A percentile compares a stretch with the other conserved stretches of the same genome.
phyloP scores from a whole-genome alignment of 2,888 invertebrate species.

The Acronicta psi region DNA sequence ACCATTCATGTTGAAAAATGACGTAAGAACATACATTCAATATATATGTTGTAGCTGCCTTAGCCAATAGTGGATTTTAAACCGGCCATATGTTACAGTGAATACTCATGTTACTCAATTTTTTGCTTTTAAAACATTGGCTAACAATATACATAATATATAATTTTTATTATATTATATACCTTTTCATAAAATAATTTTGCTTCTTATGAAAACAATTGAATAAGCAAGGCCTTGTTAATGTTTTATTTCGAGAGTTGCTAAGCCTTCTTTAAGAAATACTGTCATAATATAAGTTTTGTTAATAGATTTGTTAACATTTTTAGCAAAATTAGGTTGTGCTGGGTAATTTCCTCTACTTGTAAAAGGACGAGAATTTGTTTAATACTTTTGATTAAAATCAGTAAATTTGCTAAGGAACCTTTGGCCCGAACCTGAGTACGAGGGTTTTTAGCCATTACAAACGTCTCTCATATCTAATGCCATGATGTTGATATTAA shows the following conservation, averaged over 20 bases:
- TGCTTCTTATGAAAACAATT: slow-evolving; percentile 9
- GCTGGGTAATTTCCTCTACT: not conserved
- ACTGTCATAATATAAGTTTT: slow-evolving; percentile 10
- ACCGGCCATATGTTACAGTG: slow-evolving; percentile 1
- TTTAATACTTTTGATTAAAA: not conserved
- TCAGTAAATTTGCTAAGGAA: slow-evolving; percentile 17
- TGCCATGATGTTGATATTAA: slow-evolving; percentile 57
- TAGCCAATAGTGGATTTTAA: slow-evolving; percentile 14
- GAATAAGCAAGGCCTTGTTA: slow-evolving; percentile 23
- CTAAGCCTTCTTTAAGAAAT: slow-evolving; percentile 32
- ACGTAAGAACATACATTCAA: slow-evolving; percentile 13
- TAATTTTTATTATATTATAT: not conserved
- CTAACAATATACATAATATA: too few species aligned
- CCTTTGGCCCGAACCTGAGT: slow-evolving; percentile 20
- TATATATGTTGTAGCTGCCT: slow-evolving; percentile 11
- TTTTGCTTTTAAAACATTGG: slow-evolving; percentile 2
- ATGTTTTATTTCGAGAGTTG: slow-evolving; percentile 33
- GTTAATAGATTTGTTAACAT: slow-evolving; percentile 20
- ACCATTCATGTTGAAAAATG: slow-evolving; percentile 9
- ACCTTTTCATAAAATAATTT: slow-evolving; percentile 21
- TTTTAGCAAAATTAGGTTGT: slow-evolving; percentile 22
- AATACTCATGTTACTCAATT: slow-evolving; percentile 17
- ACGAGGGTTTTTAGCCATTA: slow-evolving; percentile 12
- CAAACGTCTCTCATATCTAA: slow-evolving; percentile 36
- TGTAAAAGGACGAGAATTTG: slow-evolving; percentile 4